A percentile compares a stretch with the other conserved stretches of the same genome.
Evolutionary conservation across 2,797 vertebrate genomes (phyloP).

Genomic region (Microctenopoma lineatum): DNA sequence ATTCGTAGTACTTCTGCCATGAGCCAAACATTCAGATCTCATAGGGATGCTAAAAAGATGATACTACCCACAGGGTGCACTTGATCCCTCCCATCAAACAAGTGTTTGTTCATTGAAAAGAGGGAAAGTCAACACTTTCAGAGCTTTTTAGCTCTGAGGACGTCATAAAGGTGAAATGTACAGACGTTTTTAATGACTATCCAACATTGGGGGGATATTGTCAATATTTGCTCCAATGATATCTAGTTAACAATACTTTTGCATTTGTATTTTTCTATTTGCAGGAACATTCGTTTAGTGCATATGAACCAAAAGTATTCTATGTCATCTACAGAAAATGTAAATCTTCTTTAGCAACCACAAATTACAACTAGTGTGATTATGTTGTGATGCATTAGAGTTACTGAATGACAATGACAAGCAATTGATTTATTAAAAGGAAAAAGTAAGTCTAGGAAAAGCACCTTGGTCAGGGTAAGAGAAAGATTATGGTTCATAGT

Average conservation of each 20-base stretch:
- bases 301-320: neutral
- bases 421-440: too few species aligned
- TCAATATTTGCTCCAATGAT: slow-evolving; percentile 37
- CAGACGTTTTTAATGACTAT: slow-evolving; percentile 54
- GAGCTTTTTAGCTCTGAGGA: slow-evolving; percentile 62
- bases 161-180: slow-evolving; percentile 67
- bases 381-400: too few species aligned
- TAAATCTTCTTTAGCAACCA: neutral
- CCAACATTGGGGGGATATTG: slow-evolving; percentile 41
- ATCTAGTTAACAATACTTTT: neutral
- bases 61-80: slow-evolving; percentile 71
- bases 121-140: slow-evolving; percentile 67
- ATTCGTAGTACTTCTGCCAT: slow-evolving; percentile 55
- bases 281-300: neutral
- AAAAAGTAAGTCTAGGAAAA: too few species aligned
- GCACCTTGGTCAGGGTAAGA: too few species aligned
- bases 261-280: neutral
- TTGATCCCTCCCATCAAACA: slow-evolving; percentile 75
- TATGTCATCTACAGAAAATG: neutral
- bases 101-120: slow-evolving; percentile 70
- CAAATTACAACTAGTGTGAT: too few species aligned
- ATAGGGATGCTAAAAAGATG: slow-evolving; percentile 57
- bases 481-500: too few species aligned
- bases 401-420: too few species aligned
- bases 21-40: slow-evolving; percentile 71